Evolutionary conservation across 2,113 vertebrate genomes (phyloP).

Genomic region (Accipiter cooperii): DNA sequence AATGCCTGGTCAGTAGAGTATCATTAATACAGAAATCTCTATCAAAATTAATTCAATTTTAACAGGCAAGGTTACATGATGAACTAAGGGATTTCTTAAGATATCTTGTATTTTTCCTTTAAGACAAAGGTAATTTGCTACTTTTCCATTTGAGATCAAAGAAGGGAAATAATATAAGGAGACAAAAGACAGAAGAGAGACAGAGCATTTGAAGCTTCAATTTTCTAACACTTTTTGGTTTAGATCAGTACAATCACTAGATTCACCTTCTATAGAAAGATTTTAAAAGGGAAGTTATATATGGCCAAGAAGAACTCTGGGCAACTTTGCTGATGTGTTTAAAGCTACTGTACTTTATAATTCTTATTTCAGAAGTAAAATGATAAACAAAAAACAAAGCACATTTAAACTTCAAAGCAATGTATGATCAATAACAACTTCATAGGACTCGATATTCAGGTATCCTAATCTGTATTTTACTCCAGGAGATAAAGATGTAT

Average conservation of each 20-base stretch:
- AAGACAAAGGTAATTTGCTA: background rate
- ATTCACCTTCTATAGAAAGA: background rate
- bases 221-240: conserved; percentile 3
- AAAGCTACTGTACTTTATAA: background rate
- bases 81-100: background rate
- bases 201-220: conserved; percentile 1
- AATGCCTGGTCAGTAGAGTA: background rate
- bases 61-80: background rate
- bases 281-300: background rate
- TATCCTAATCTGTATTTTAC: conserved; percentile 7
- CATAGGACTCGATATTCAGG: background rate
- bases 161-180: background rate
- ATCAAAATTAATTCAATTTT: background rate
- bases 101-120: conserved; percentile 8
- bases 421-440: conserved; percentile 27
- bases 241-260: background rate
- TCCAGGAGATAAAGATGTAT: background rate
- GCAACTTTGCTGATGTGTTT: background rate
- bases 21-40: background rate
- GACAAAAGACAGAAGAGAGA: background rate
- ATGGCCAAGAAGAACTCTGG: background rate
- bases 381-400: conserved; percentile 49
- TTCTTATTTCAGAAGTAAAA: conserved; percentile 40
- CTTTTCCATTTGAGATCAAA: conserved; percentile 28
- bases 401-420: conserved; percentile 43